phyloP scores from a whole-genome alignment of 2,888 invertebrate species.

The Helobdella robusta region DNA sequence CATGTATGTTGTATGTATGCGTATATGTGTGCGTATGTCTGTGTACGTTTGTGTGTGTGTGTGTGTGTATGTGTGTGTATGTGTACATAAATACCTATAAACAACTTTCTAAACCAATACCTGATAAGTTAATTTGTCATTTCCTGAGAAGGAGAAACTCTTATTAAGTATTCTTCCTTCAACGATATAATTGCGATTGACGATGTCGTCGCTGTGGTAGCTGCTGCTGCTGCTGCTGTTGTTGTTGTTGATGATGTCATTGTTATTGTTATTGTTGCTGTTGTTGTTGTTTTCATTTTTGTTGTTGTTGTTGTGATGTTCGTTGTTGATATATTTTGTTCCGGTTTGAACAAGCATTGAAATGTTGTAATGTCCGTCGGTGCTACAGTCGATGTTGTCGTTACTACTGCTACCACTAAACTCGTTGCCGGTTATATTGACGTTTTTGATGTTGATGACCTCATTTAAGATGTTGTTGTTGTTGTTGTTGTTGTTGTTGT shows the following conservation, averaged over 20 bases:
- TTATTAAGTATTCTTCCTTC: slow-evolving; percentile 1
- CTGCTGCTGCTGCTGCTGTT: background rate
- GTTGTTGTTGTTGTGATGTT: no score
- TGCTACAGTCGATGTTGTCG: background rate
- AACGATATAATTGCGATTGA: background rate
- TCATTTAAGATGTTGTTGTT: background rate
- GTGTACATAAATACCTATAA: no score
- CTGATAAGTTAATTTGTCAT: slow-evolving; percentile 5
- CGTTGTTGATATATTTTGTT: no score
- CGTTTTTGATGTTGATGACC: background rate
- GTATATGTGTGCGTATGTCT: no score
- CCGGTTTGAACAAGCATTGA: no score
- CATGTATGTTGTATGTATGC: no score
- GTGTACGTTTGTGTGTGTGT: no score
- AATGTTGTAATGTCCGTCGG: background rate
- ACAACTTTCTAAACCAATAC: no score
- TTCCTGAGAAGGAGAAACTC: slow-evolving; percentile 20
- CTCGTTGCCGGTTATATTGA: background rate
- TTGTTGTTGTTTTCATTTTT: slow-evolving; percentile 1
- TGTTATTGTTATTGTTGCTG: background rate
- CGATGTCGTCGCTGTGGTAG: background rate
- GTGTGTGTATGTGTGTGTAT: no score
- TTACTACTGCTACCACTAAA: background rate
- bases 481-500: background rate
- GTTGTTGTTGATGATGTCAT: background rate